Percentiles rank a stretch among this genome's conserved stretches.
phyloP scores from a whole-genome alignment of 1,140 invertebrate genomes.

The Brachystomella parvula region DNA sequence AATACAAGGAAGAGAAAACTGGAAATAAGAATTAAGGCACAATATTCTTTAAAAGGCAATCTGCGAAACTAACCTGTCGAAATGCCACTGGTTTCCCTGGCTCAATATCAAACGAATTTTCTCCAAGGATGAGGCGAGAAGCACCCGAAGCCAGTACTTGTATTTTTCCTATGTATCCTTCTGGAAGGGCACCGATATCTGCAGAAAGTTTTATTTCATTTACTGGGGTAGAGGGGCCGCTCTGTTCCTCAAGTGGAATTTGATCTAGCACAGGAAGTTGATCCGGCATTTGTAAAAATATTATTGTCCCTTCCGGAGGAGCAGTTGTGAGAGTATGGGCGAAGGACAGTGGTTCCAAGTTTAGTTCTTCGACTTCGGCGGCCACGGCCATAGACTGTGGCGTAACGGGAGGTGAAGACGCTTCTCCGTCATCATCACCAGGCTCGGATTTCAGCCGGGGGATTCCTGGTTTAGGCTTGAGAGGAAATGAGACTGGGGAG shows the following conservation, averaged over 20 bases:
- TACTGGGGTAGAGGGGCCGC: too few species aligned
- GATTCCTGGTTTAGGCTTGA: not conserved
- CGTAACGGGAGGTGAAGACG: too few species aligned
- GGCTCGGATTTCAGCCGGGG: too few species aligned
- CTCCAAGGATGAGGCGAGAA: constrained; percentile 48
- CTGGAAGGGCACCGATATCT: constrained; percentile 45
- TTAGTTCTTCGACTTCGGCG: not conserved
- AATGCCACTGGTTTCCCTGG: constrained; percentile 44
- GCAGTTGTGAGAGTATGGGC: constrained; percentile 3
- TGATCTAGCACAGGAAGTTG: constrained; percentile 46
- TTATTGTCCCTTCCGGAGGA: constrained; percentile 10
- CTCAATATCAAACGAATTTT: constrained; percentile 49
- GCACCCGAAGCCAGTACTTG: constrained; percentile 50
- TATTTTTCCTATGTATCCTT: constrained; percentile 52
- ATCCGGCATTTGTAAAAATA: constrained; percentile 15
- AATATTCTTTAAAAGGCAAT: not conserved
- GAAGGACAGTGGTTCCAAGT: constrained; percentile 11
- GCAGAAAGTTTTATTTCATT: constrained; percentile 42
- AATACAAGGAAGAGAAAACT: not conserved
- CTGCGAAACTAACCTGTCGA: constrained; percentile 37
- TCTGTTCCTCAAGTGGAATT: constrained; percentile 14
- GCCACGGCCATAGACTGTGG: too few species aligned
- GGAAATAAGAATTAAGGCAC: not conserved
- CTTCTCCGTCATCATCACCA: too few species aligned
- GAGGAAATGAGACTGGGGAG: not conserved